phyloP scores from a whole-genome alignment of 1,140 invertebrate species.

The Phenacoccus solenopsis region DNA sequence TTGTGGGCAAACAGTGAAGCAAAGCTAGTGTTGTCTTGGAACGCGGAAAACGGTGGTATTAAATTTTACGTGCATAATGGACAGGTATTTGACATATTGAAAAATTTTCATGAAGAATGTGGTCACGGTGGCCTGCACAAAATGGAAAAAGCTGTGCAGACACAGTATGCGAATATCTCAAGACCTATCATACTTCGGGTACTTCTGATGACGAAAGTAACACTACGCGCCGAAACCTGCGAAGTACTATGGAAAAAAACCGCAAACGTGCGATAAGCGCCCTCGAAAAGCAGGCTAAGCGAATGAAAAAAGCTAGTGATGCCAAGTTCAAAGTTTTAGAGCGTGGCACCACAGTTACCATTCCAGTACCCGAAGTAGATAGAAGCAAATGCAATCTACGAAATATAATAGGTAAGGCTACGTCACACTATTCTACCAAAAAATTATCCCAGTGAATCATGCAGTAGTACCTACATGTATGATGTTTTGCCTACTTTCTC shows the following conservation, averaged over 20 bases:
- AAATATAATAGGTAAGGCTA: constrained; percentile 1
- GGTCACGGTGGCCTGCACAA: constrained; percentile 1
- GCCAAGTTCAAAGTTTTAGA: not conserved
- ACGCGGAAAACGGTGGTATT: not conserved
- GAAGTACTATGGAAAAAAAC: not conserved
- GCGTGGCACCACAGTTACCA: not conserved
- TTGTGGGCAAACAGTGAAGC: not conserved
- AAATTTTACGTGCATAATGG: constrained; percentile 20
- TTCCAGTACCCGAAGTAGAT: not conserved
- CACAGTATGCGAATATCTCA: constrained; percentile 1
- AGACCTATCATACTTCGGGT: not conserved
- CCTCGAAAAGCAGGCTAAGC: constrained; percentile 6
- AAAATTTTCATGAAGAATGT: not conserved
- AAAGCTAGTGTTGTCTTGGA: constrained; percentile 17
- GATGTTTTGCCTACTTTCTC: not conserved
- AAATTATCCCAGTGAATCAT: too few relatives aligned
- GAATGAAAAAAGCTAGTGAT: constrained; percentile 3
- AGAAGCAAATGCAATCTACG: not conserved
- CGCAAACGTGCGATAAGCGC: constrained; percentile 2
- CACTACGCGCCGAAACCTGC: not conserved
- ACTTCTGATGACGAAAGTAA: not conserved
- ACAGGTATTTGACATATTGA: constrained; percentile 17
- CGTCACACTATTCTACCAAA: too few relatives aligned
- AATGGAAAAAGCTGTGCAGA: not conserved
- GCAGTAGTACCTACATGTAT: not conserved